Evolutionary conservation across 2,113 vertebrate genomes (phyloP).

Genomic region (Gracilinanus agilis): DNA sequence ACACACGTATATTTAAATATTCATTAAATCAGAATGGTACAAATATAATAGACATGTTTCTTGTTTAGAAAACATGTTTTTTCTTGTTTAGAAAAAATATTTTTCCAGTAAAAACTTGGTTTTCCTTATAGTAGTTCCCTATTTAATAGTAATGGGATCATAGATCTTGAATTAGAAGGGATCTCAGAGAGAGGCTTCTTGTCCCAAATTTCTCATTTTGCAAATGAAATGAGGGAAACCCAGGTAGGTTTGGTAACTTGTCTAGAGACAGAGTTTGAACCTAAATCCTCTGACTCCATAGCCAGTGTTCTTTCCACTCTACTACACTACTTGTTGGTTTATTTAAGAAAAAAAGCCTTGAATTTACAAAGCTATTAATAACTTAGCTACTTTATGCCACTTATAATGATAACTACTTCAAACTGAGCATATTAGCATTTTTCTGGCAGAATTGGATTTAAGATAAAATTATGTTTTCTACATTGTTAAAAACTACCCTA

Average conservation of each 20-base stretch:
- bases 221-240: neutral
- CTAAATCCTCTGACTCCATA: neutral
- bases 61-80: neutral
- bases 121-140: neutral
- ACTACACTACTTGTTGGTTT: neutral
- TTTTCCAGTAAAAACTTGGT: neutral
- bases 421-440: conserved; percentile 19
- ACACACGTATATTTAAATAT: too few relatives aligned
- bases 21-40: neutral
- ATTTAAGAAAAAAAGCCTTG: neutral
- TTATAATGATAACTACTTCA: neutral
- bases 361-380: neutral
- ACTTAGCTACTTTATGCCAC: neutral
- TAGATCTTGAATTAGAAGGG: neutral
- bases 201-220: neutral
- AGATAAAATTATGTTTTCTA: neutral
- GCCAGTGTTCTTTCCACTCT: neutral
- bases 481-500: neutral
- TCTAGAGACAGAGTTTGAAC: neutral
- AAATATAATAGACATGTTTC: neutral
- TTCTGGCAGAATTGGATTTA: conserved; percentile 14
- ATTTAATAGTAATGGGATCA: neutral
- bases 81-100: neutral
- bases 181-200: neutral
- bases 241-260: neutral